Evolutionary conservation across 2,888 invertebrate genomes (phyloP).

Genomic region (Lagria hirta): DNA sequence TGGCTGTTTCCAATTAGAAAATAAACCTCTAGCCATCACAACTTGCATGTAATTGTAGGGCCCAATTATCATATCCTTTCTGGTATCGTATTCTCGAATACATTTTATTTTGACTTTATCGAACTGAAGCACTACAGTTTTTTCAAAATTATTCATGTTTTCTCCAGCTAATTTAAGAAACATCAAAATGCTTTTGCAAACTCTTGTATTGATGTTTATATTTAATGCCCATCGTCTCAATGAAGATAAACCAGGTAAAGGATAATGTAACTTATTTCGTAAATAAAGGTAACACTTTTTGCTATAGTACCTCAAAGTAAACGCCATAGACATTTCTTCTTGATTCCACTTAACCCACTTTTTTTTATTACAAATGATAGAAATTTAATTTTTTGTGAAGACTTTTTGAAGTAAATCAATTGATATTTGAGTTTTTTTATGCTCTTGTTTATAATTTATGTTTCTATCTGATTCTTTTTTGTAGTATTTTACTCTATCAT

Average conservation of each 20-base stretch:
- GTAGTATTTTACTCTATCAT: slow-evolving; percentile 1
- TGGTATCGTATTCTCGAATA: slow-evolving; percentile 18
- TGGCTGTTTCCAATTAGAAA: slow-evolving; percentile 35
- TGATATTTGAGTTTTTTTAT: not conserved
- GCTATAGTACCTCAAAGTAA: slow-evolving; percentile 18
- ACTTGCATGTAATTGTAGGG: too few species aligned
- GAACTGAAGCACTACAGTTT: slow-evolving; percentile 18
- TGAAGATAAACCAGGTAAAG: slow-evolving; percentile 21
- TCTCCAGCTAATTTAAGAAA: slow-evolving; percentile 22
- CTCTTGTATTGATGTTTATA: slow-evolving; percentile 17
- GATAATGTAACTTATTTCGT: slow-evolving; percentile 12
- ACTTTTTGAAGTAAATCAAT: not conserved
- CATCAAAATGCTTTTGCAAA: slow-evolving; percentile 20
- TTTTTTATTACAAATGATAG: slow-evolving; percentile 12
- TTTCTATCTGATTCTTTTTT: slow-evolving; percentile 4
- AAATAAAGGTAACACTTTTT: slow-evolving; percentile 21
- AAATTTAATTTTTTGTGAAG: slow-evolving; percentile 21
- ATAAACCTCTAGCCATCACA: slow-evolving; percentile 28
- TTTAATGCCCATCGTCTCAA: slow-evolving; percentile 25
- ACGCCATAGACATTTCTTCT: slow-evolving; percentile 18
- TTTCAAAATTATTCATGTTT: slow-evolving; percentile 20
- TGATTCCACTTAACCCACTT: slow-evolving; percentile 16
- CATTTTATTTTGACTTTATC: slow-evolving; percentile 26
- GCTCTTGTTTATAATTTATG: slow-evolving; percentile 2
- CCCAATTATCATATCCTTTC: slow-evolving; percentile 16